Percentiles rank a stretch among this genome's conserved stretches.
phyloP scores from a whole-genome alignment of 2,113 vertebrate genomes.

The Planiliza haematocheilus region DNA sequence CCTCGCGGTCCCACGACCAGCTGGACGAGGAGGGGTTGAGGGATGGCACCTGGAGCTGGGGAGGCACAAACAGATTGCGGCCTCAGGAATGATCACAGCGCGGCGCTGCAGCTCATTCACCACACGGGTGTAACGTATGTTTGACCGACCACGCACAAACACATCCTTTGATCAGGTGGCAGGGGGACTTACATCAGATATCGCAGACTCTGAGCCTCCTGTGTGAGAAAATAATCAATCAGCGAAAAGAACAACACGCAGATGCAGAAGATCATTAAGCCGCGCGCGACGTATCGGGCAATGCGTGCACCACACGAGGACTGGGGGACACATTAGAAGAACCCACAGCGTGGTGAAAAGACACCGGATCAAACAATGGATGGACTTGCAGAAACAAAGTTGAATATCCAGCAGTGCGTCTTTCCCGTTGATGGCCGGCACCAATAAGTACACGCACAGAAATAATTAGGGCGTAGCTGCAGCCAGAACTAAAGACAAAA shows the following conservation, averaged over 20 bases:
- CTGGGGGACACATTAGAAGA: conserved; percentile 43
- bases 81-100: conserved; percentile 16
- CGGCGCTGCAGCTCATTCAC: not conserved
- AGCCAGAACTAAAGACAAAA: too few species aligned
- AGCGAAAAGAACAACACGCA: not conserved
- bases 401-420: too few species aligned
- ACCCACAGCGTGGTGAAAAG: not conserved
- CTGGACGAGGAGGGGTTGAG: conserved; percentile 87
- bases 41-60: conserved; percentile 91
- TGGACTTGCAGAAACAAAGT: too few species aligned
- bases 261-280: not conserved
- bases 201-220: conserved; percentile 92
- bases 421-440: too few species aligned
- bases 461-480: too few species aligned
- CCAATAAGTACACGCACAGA: not conserved
- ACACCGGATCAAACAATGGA: not conserved
- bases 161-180: conserved; percentile 15
- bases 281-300: too few species aligned
- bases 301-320: not conserved
- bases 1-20: conserved; percentile 93
- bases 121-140: not conserved
- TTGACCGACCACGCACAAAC: conserved; percentile 9
- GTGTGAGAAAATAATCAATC: conserved; percentile 35
- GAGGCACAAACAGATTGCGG: conserved; percentile 36
- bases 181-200: conserved; percentile 93